These are phyloP conservation scores for Bhutanitis thaidina DNA, from an alignment of 2,888 invertebrate genomes.

Conservation along the genomic window DNA sequence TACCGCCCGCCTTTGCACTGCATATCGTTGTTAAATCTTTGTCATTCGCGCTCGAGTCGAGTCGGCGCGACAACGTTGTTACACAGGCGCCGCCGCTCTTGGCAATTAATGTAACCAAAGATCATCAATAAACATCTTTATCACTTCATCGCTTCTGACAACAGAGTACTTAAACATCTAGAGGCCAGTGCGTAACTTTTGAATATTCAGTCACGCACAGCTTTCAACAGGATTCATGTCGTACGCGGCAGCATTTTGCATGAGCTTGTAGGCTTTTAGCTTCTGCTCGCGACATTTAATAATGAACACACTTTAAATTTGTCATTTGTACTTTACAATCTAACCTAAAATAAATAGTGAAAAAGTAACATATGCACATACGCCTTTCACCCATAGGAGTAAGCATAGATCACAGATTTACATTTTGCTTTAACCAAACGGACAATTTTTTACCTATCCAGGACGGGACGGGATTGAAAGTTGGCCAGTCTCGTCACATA, in stretches of 20 bases:
- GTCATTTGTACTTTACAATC: no score
- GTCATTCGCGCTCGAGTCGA: slow-evolving; percentile 65
- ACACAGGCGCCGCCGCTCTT: slow-evolving; percentile 69
- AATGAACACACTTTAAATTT: no score
- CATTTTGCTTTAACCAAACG: no score
- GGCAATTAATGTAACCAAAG: slow-evolving; percentile 75
- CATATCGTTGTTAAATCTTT: slow-evolving; percentile 69
- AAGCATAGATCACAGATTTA: no score
- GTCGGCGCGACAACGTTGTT: slow-evolving; percentile 52
- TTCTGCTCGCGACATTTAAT: slow-evolving; percentile 31
- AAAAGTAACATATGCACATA: no score
- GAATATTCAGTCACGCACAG: slow-evolving; percentile 69
- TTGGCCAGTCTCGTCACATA: no score
- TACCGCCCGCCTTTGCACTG: slow-evolving; percentile 47
- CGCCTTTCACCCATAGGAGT: no score
- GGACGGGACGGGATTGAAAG: no score
- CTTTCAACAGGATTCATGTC: slow-evolving; percentile 46
- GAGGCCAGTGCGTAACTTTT: slow-evolving; percentile 59
- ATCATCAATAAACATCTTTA: slow-evolving; percentile 78
- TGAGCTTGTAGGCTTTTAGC: slow-evolving; percentile 39
- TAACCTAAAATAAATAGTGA: no score
- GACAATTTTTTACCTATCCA: no score
- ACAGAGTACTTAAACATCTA: slow-evolving; percentile 61
- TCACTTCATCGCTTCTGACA: slow-evolving; percentile 74
- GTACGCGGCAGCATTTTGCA: slow-evolving; percentile 26